Conservation (phyloP, 2,888 invertebrate genomes). For the Anarsia innoxiella region DNA sequence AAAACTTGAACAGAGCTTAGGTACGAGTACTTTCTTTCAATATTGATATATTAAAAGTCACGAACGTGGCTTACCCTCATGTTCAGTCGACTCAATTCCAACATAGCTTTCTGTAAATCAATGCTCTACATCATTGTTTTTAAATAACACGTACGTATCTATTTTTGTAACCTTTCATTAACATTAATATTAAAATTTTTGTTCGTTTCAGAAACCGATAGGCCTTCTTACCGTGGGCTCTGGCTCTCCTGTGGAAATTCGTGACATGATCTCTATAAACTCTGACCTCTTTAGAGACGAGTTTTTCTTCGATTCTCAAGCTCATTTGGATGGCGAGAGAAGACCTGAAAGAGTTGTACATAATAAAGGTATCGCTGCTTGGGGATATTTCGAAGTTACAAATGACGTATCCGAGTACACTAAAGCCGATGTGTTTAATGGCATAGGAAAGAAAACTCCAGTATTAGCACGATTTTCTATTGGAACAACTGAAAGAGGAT, state of each 20-base stretch:
- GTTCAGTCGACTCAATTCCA: too few relatives aligned
- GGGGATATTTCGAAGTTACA: constrained; percentile 88
- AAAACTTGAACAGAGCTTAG: too few relatives aligned
- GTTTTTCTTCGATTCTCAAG: constrained; percentile 13
- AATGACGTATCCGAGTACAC: constrained; percentile 85
- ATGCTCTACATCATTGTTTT: too few relatives aligned
- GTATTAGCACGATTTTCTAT: constrained; percentile 84
- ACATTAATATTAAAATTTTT: too few relatives aligned
- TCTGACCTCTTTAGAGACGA: constrained; percentile 55
- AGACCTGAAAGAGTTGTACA: constrained; percentile 95
- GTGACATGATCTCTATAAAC: constrained; percentile 83
- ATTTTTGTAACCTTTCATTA: too few relatives aligned
- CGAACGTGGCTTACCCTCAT: too few relatives aligned
- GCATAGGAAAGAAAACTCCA: constrained; percentile 80
- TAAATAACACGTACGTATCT: too few relatives aligned
- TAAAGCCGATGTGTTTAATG: constrained; percentile 83
- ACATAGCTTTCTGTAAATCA: too few relatives aligned
- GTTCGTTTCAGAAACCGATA: too few relatives aligned
- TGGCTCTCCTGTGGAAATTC: constrained; percentile 84
- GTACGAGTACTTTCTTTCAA: too few relatives aligned
- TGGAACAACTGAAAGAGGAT: constrained; percentile 87
- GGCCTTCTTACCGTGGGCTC: too few relatives aligned
- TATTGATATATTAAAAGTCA: too few relatives aligned
- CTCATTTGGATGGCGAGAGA: constrained; percentile 86
- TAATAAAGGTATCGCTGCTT: constrained; percentile 92